Evolutionary conservation across 2,888 invertebrate species (phyloP).

Genomic region (Agrilus mali): DNA sequence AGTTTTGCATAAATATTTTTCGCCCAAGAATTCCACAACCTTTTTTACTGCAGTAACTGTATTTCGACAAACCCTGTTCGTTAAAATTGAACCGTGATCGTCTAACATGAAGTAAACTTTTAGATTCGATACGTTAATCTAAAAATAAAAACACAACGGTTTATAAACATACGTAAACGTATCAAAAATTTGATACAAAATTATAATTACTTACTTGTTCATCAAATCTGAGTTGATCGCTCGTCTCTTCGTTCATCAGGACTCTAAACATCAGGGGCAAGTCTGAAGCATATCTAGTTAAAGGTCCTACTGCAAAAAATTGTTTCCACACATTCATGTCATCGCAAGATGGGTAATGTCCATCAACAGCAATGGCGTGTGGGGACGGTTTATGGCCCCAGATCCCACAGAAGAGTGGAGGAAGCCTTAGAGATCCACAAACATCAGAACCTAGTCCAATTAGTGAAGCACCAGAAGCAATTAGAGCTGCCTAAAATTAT

Average conservation of each 20-base stretch:
- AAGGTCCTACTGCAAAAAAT: slow-evolving; percentile 72
- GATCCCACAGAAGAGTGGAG: slow-evolving; percentile 82
- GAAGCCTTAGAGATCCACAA: slow-evolving; percentile 78
- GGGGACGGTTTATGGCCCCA: slow-evolving; percentile 87
- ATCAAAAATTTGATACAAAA: too few species aligned
- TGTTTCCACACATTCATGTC: slow-evolving; percentile 49
- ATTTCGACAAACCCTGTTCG: slow-evolving; percentile 45
- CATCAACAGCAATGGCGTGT: slow-evolving; percentile 48
- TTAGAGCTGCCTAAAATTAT: slow-evolving; percentile 48
- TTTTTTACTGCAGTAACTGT: slow-evolving; percentile 44
- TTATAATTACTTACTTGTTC: slow-evolving; percentile 32
- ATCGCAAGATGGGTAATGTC: slow-evolving; percentile 53
- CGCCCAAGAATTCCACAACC: slow-evolving; percentile 41
- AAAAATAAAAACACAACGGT: too few species aligned
- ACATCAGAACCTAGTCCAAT: slow-evolving; percentile 81
- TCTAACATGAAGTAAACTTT: slow-evolving; percentile 73
- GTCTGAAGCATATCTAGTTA: slow-evolving; percentile 79
- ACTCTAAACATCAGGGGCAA: slow-evolving; percentile 61
- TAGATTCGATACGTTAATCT: slow-evolving; percentile 30
- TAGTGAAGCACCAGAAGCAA: slow-evolving; percentile 68
- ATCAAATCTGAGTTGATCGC: slow-evolving; percentile 34
- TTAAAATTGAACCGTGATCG: slow-evolving; percentile 52
- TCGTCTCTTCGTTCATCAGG: slow-evolving; percentile 43
- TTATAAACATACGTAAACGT: too few species aligned
- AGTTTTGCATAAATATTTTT: slow-evolving; percentile 41